A percentile compares a stretch with the other conserved stretches of the same genome.
phyloP scores from a whole-genome alignment of 35 echinoderm and acorn worm genomes.

The Anneissia japonica region DNA sequence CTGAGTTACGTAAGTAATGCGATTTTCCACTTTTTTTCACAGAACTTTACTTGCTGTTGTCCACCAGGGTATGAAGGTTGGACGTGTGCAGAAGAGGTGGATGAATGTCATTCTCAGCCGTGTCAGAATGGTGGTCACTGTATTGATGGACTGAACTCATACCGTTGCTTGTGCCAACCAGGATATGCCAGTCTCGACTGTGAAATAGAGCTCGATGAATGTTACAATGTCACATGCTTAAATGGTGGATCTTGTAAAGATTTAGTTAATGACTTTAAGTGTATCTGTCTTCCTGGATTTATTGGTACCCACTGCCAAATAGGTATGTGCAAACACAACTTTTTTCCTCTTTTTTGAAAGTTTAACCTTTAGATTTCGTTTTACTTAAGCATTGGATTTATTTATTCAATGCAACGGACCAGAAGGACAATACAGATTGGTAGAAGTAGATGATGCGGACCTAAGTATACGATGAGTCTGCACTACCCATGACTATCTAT shows the following conservation, averaged over 20 bases:
- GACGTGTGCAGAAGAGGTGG: slow-evolving; percentile 20
- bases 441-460: too few species aligned
- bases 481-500: too few species aligned
- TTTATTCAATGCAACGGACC: too few species aligned
- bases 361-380: too few species aligned
- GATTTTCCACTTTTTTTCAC: neutral
- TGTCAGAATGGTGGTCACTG: slow-evolving; percentile 41
- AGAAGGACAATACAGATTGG: too few species aligned
- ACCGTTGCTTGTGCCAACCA: slow-evolving; percentile 19
- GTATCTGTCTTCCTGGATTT: slow-evolving; percentile 23
- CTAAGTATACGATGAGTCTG: too few species aligned
- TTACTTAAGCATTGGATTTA: too few species aligned
- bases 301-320: slow-evolving; percentile 39
- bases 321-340: slow-evolving; percentile 24
- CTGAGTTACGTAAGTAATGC: neutral
- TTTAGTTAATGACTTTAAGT: slow-evolving; percentile 24
- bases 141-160: slow-evolving; percentile 1
- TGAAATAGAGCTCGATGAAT: slow-evolving; percentile 26
- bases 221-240: slow-evolving; percentile 12
- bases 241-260: slow-evolving; percentile 41
- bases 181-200: slow-evolving; percentile 40
- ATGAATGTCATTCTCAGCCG: slow-evolving; percentile 39
- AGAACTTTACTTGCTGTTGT: slow-evolving; percentile 75
- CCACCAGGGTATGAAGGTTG: slow-evolving; percentile 43
- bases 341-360: too few species aligned